phyloP scores from a whole-genome alignment of 2,888 invertebrate species.

The Agrilus biguttatus region DNA sequence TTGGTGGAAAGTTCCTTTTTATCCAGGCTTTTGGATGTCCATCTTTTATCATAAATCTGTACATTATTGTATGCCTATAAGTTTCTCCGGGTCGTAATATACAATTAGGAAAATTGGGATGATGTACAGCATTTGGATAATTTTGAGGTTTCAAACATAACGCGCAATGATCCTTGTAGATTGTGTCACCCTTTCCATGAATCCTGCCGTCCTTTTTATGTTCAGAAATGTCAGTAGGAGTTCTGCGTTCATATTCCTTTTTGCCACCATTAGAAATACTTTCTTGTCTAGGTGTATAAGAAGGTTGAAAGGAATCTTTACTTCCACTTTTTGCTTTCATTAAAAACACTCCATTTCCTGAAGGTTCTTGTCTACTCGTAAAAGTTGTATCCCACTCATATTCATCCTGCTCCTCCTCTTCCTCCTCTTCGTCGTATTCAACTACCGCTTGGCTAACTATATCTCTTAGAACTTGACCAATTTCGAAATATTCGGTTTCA shows the following conservation, averaged over 20 bases:
- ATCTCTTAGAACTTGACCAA: slow-evolving; percentile 1
- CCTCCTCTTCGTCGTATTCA: neutral
- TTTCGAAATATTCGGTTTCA: neutral
- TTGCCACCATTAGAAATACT: no score
- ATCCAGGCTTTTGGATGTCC: slow-evolving; percentile 17
- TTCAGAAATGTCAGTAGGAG: slow-evolving; percentile 5
- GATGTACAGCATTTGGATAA: slow-evolving; percentile 75
- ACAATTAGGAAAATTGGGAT: slow-evolving; percentile 48
- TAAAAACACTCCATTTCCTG: neutral
- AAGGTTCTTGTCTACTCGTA: neutral
- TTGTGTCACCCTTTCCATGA: slow-evolving; percentile 52
- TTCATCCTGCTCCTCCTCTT: neutral
- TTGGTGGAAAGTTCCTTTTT: no score
- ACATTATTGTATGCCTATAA: slow-evolving; percentile 56
- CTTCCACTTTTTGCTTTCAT: neutral
- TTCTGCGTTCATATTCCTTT: no score
- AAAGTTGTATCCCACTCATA: neutral
- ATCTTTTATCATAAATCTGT: slow-evolving; percentile 49
- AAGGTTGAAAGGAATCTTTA: neutral
- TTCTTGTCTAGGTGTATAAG: no score
- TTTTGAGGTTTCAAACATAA: slow-evolving; percentile 83
- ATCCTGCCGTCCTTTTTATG: slow-evolving; percentile 13
- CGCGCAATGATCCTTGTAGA: slow-evolving; percentile 61
- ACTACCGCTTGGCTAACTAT: slow-evolving; percentile 1
- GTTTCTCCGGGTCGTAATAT: slow-evolving; percentile 54